Conservation (phyloP, 1,140 invertebrate species). For the Liolophura sinensis region DNA sequence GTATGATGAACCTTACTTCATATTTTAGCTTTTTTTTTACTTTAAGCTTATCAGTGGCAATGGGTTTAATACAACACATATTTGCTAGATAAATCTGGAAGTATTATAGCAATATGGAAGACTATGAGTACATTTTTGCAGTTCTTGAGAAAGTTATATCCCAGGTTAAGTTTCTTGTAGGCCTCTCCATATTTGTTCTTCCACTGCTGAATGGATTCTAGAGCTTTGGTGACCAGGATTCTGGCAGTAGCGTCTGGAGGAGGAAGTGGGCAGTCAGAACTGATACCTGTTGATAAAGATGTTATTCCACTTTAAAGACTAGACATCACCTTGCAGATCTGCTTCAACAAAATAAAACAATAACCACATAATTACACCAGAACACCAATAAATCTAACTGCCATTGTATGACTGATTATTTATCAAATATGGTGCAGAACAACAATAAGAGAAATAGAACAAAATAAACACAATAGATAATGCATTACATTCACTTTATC, state of each 20-base stretch:
- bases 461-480: no score
- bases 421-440: no score
- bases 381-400: no score
- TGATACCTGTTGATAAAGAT: slow-evolving; percentile 47
- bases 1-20: no score
- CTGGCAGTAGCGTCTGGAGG: slow-evolving; percentile 60
- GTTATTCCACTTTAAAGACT: no score
- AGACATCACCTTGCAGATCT: no score
- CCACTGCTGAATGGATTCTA: slow-evolving; percentile 63
- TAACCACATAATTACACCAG: no score
- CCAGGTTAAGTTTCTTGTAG: slow-evolving; percentile 62
- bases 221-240: slow-evolving; percentile 57
- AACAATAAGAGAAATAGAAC: no score
- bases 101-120: neutral
- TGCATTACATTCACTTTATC: no score
- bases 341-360: no score
- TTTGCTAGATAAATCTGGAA: neutral
- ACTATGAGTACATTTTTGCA: slow-evolving; percentile 59
- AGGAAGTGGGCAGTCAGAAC: slow-evolving; percentile 60
- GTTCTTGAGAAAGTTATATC: slow-evolving; percentile 61
- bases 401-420: no score
- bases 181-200: slow-evolving; percentile 58
- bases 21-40: no score
- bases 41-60: neutral
- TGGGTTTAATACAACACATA: neutral